Base-by-base conservation (phyloP, 2,113 vertebrate species). In the Tauraco erythrolophus region DNA sequence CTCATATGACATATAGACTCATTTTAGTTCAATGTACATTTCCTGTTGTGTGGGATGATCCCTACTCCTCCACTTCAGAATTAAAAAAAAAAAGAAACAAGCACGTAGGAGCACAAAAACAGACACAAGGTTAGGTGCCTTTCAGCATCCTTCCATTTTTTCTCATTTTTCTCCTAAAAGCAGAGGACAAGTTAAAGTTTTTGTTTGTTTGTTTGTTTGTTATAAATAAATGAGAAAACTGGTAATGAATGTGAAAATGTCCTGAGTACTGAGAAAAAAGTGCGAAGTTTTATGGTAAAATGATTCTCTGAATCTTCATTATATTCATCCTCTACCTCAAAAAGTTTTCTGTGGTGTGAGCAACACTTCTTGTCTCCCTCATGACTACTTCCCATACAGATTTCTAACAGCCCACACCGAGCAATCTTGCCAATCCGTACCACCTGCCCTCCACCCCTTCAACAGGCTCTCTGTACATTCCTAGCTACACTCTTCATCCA, bases 391-490 rank as follows among this genome's bases (percentile, higher is more conserved):
- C 54, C 74, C 57, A 58, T 94, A 58, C 80, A 92, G 86, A 95
- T 86, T 97, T 97, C 85, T 78, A 94, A n/a, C 92, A 97, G 76
- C 85, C 92, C 71, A 97, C 95, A 94, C 93, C 92, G 66, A 90
- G 35, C 62, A 65, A 24, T 65, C 70, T 85, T 97, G 96, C 95
- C 96, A 97, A 96, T 64, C 54, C 6, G 33, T 90, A 88, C 97
- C 97, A 97, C 96, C 97, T 97, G 97, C 97, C 96, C 96, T 97
- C 97, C 97, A 97, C 97, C 95, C 82, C 93, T 97, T 96, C 97
- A 97, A 93, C 97, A 97, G 93, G 53, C 96, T 97, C 96, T 94
- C 87, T 91, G 65, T 95, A 76, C 94, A 69, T 96, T 96, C 92
- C 96, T 93, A 84, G 90, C 62, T 93, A 77, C 92, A 80, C 62